Percentiles rank a stretch among this genome's conserved stretches.
phyloP scores from a whole-genome alignment of 2,888 invertebrate genomes.

The Liposcelis brunnea region DNA sequence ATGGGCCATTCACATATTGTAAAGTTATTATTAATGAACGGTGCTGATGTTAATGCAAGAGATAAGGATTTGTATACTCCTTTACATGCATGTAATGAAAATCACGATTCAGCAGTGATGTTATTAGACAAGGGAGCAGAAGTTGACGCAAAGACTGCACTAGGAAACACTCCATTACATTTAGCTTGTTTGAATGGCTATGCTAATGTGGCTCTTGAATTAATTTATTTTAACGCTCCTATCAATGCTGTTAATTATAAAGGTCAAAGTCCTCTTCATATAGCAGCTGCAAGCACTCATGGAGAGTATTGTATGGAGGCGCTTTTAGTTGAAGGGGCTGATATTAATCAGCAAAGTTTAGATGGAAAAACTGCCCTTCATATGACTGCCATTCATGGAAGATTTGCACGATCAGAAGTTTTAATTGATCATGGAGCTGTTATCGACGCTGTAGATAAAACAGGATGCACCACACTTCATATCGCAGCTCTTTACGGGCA shows the following conservation, averaged over 20 bases:
- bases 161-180: constrained; percentile 40
- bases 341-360: constrained; percentile 35
- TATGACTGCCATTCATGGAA: constrained; percentile 46
- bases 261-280: constrained; percentile 40
- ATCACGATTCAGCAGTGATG: constrained; percentile 25
- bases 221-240: constrained; percentile 32
- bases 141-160: constrained; percentile 35
- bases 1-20: constrained; percentile 35
- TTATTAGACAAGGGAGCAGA: constrained; percentile 37
- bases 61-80: constrained; percentile 38
- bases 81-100: constrained; percentile 40
- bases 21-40: constrained; percentile 27
- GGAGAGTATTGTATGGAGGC: constrained; percentile 41
- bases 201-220: constrained; percentile 32
- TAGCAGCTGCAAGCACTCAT: constrained; percentile 39
- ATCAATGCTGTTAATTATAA: constrained; percentile 35
- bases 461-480: constrained; percentile 41
- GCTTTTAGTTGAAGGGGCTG: constrained; percentile 33
- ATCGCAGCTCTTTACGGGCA: constrained; percentile 44
- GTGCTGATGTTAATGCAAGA: constrained; percentile 32
- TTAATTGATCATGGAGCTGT: constrained; percentile 38
- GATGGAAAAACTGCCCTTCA: constrained; percentile 44
- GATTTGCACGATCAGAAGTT: constrained; percentile 41
- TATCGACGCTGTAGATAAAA: constrained; percentile 37
- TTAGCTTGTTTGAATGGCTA: constrained; percentile 44